These are phyloP conservation scores for Drosophila eohydei DNA, from an alignment of 2,888 invertebrate genomes.

Conservation along the genomic window DNA sequence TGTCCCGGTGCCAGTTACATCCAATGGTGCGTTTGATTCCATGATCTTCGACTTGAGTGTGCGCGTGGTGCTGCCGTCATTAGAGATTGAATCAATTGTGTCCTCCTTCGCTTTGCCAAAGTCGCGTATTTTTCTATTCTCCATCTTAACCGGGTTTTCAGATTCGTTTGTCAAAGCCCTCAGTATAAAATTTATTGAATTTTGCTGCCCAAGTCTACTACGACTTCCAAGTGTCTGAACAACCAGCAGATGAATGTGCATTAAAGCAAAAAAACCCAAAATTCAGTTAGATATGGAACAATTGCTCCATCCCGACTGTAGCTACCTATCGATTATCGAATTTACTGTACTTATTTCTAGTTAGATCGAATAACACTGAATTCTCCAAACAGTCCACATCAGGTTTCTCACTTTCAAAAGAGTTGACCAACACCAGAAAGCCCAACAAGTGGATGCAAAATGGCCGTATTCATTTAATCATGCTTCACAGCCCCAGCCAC, in stretches of 20 bases:
- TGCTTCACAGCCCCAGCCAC: background rate
- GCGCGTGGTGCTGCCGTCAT: conserved; percentile 25
- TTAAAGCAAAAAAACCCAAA: conserved; percentile 1
- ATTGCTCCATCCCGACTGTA: background rate
- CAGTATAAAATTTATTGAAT: conserved; percentile 51
- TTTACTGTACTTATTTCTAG: background rate
- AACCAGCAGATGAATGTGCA: conserved; percentile 12
- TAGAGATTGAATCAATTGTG: conserved; percentile 27
- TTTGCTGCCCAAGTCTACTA: conserved; percentile 62
- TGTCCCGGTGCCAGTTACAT: background rate
- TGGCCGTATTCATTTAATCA: background rate
- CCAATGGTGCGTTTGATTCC: conserved; percentile 12
- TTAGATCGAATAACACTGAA: conserved; percentile 1
- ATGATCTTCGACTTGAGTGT: conserved; percentile 19
- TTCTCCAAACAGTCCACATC: background rate
- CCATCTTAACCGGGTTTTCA: conserved; percentile 44
- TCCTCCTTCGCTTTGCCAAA: conserved; percentile 36
- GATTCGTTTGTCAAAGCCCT: conserved; percentile 45
- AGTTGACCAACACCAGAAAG: background rate
- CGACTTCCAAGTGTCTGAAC: conserved; percentile 9
- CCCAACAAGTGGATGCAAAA: background rate
- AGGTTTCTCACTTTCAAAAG: background rate
- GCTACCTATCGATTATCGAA: conserved; percentile 18
- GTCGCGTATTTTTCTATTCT: conserved; percentile 43
- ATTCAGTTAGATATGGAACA: conserved; percentile 4